Evolutionary conservation across 2,797 vertebrate species (phyloP), one percentile per base, ranked within the genome.

Genomic region (Pipistrellus nathusii): DNA sequence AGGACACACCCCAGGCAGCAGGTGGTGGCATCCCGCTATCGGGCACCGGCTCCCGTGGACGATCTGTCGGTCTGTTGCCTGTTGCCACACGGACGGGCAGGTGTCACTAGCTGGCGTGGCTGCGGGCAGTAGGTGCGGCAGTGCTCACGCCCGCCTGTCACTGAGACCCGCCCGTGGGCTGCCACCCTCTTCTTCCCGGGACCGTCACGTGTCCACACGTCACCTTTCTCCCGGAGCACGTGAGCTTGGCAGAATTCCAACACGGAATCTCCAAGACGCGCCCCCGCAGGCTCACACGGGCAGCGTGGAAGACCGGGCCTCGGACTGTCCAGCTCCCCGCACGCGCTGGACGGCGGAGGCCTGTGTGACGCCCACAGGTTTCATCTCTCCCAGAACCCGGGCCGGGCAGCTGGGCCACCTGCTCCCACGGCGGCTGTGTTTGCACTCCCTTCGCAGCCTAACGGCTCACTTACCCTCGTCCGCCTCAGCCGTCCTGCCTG

Each of bases 401-500:
- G 44, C 1, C 32, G 5, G 90, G 0, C 0, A 96, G 41, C 91
- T 2, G 90, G 55, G 85, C 30, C 38, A 21, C 94, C 97, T 96
- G 80, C 86, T 96, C 90, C 95, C 71, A 13, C 88, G 35, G 87
- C 78, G 93, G 57, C 46, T 92, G 95, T 95, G 84, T 69, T 94
- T 92, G 95, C 89, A 85, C 66, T 97, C 96, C 95, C 32, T 23
- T 8, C 51, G n/a, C 30, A 6, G 35, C 8, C 30, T 7, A 32
- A 98, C 97, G 98, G 95, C 97, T 97, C 96, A 87, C 96, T 96
- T 98, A 97, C 80, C 0, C 30, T 96, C 95, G 93, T 97, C 97
- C 96, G 95, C 95, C 97, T 96, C 97, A 94, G 97, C 97, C 97
- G 8, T 98, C 97, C 97, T 97, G 97, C 97, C 96, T 97, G 62